Evolutionary conservation across 2,888 invertebrate genomes (phyloP), one percentile per base, ranked within the genome.

Genomic region (Doris montereyensis): DNA sequence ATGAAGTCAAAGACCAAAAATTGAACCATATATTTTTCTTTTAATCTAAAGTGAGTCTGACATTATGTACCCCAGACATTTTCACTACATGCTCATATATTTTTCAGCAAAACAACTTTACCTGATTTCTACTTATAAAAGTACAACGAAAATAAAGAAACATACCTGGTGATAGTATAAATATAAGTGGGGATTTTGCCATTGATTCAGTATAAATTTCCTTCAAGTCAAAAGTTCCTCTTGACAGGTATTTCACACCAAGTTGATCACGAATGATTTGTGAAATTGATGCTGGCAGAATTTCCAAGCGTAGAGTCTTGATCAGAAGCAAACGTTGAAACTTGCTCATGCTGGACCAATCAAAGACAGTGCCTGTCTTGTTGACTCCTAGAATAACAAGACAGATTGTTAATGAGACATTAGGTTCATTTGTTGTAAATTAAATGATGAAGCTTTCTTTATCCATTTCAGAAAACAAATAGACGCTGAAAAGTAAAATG

Each of bases 131-230:
- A n/a, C n/a, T n/a, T n/a, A n/a, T n/a, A n/a, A n/a, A n/a, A n/a
- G n/a, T n/a, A n/a, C n/a, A n/a, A n/a, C n/a, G n/a, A n/a, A n/a
- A n/a, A n/a, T n/a, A n/a, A n/a, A n/a, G n/a, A n/a, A n/a, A n/a
- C n/a, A n/a, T n/a, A 91, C 91, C 91, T 79, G 91, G 89, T 2
- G 91, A 91, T 28, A 91, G 84, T 10, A 91, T 89, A 79, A 91
- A 91, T 76, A 91, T 90, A 24, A 91, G 85, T 2, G 91, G 91
- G 10, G 89, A 87, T 79, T 88, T 89, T 4, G 91, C 89, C 3
- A 85, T 85, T 0, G 90, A 89, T 72, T 89, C 89, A 72, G 88
- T 87, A 81, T 88, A 91, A 70, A 91, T 86, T 79, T 91, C 90
- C 78, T 87, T 86, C 34, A 91, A 85, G 79, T 91, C 90, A 81